These are phyloP conservation scores for Hyposoter didymator DNA, from an alignment of 2,888 invertebrate species.

Conservation along the genomic window DNA sequence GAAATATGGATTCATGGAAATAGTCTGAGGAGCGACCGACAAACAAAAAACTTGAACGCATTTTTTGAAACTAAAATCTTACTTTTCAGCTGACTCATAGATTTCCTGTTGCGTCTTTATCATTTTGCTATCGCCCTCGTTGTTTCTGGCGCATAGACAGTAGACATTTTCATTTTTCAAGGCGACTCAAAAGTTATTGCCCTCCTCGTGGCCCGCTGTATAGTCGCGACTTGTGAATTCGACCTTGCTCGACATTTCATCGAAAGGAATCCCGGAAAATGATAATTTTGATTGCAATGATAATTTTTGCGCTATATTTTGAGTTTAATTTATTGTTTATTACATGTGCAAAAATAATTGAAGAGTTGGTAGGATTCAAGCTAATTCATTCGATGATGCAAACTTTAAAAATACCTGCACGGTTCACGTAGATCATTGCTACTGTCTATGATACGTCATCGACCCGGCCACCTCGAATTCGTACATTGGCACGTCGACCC, in stretches of 20 bases:
- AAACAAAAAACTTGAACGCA: too few species aligned
- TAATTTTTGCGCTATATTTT: neutral
- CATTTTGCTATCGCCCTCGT: neutral
- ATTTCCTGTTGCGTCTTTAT: conserved; percentile 3
- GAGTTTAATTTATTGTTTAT: neutral
- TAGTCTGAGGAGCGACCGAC: too few species aligned
- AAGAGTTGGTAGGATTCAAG: neutral
- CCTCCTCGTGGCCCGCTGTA: neutral
- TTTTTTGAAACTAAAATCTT: neutral
- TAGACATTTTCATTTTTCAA: neutral
- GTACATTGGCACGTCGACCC: conserved; percentile 67
- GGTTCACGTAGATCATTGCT: conserved; percentile 4
- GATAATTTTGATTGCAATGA: neutral
- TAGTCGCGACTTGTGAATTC: neutral
- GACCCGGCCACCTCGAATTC: conserved; percentile 64
- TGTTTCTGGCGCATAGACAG: neutral
- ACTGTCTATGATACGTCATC: conserved; percentile 53
- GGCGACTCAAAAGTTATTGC: conserved; percentile 30
- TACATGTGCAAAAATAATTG: neutral
- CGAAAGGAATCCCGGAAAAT: neutral
- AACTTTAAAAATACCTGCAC: conserved; percentile 7
- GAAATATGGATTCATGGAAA: too few species aligned
- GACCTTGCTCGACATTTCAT: neutral
- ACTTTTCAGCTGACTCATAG: neutral
- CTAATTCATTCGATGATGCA: neutral